Conservation (phyloP, 2,113 vertebrate genomes). For the Corythornis vintsioides region DNA sequence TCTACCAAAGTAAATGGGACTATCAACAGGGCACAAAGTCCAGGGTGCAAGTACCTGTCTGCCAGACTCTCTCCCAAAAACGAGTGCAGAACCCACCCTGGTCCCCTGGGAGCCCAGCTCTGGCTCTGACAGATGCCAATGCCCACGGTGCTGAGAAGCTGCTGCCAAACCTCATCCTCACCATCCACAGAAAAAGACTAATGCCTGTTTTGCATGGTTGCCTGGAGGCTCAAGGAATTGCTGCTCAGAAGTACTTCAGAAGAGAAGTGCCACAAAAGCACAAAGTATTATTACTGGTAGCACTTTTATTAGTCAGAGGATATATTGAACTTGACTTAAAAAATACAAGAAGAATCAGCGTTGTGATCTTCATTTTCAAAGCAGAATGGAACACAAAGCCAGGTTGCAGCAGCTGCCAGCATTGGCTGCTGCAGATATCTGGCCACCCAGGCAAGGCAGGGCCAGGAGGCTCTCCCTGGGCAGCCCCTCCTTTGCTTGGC, state of each 20-base stretch:
- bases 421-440: not conserved
- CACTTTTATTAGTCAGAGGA: not conserved
- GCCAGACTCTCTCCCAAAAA: not conserved
- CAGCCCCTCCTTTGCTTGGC: not conserved
- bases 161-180: not conserved
- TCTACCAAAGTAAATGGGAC: not conserved
- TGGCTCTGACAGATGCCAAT: fast-evolving
- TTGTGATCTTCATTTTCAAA: not conserved
- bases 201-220: not conserved
- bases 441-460: fast-evolving
- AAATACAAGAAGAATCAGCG: not conserved
- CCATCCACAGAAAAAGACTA: not conserved
- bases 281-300: not conserved
- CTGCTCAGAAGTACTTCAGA: not conserved
- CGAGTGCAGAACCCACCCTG: fast-evolving
- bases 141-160: not conserved
- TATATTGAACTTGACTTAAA: not conserved
- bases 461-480: not conserved
- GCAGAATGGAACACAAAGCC: not conserved
- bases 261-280: not conserved
- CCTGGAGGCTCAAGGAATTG: not conserved
- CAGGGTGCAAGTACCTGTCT: fast-evolving
- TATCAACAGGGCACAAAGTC: not conserved
- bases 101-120: not conserved
- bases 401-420: fast-evolving